Evolutionary conservation across 2,888 invertebrate genomes (phyloP), one percentile per base, ranked within the genome.

Genomic region (Cantharis flavilabris): DNA sequence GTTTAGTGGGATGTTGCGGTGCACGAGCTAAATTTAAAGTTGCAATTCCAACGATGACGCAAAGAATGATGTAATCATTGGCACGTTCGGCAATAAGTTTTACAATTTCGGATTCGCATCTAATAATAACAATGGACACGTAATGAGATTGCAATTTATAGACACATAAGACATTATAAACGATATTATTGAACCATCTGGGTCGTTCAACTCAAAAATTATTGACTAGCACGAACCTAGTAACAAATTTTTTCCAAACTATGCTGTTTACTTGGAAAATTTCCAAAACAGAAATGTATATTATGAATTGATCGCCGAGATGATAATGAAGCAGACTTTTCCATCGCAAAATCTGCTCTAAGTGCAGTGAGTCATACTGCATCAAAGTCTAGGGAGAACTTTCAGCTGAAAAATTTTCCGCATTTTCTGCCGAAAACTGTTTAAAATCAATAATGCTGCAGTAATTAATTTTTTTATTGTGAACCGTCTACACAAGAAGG

Each of bases 41-140:
- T 65, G 78, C 76, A 81, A 76, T 71, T 80, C 72, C 75, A 78
- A 77, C 76, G 76, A 72, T 80, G 75, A 79, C 81, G 79, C 80
- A 80, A 81, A 70, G 70, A 70, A 76, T 81, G 76, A 72, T 64
- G 76, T 76, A 72, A 76, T 28, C 75, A 72, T 69, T 76, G 73
- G 76, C 79, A 79, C 80, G 79, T 78, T 71, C 49, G 49, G 49
- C 49, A 49, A 7, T 49, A 67, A 72, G 79, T 76, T 81, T 73
- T 74, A 78, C 16, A 18, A 13, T 16, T 73, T 73, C n/a, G 64
- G 72, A 67, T 73, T 62, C 49, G 16, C 62, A 73, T 26, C 72
- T 73, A 73, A 67, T 73, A 67, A 73, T 73, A 73, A 49, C 62
- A 11, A 64, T 33, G 16, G 3, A 62, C 20, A 72, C 72, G 72